phyloP scores from a whole-genome alignment of 2,797 vertebrate species.

The Mormyrops boulengeri region DNA sequence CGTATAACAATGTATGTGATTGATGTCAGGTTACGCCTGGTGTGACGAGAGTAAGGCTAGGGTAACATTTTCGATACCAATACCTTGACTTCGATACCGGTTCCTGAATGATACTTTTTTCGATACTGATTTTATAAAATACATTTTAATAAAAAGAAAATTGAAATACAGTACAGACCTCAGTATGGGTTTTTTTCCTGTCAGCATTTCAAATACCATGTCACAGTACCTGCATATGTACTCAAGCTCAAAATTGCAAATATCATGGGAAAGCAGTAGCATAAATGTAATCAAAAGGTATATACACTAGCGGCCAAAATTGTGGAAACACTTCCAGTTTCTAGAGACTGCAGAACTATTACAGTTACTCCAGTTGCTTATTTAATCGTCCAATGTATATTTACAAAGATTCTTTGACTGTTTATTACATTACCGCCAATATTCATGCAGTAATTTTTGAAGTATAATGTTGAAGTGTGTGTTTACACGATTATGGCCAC shows the following conservation, averaged over 20 bases:
- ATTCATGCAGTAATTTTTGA: not conserved
- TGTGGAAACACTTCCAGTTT: not conserved
- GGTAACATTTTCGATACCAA: not conserved
- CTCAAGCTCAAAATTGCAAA: not conserved
- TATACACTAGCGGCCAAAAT: not conserved
- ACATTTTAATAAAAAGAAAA: not conserved
- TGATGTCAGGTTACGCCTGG: not conserved
- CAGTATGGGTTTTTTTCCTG: not conserved
- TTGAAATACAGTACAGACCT: not conserved
- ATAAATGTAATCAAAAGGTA: not conserved
- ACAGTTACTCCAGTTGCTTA: too few species aligned
- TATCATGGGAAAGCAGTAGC: not conserved
- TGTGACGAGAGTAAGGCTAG: not conserved
- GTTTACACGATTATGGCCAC: not conserved
- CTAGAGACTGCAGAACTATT: not conserved
- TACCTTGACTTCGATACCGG: not conserved
- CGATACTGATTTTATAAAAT: not conserved
- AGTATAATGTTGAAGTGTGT: not conserved
- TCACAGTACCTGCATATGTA: not conserved
- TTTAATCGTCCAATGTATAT: too few species aligned
- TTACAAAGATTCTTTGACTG: not conserved
- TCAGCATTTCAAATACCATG: not conserved
- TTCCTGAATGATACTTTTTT: not conserved
- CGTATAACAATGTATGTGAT: not conserved
- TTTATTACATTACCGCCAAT: not conserved